Evolutionary conservation across 2,113 vertebrate species (phyloP).

Genomic region (Rhagologus leucostigma): DNA sequence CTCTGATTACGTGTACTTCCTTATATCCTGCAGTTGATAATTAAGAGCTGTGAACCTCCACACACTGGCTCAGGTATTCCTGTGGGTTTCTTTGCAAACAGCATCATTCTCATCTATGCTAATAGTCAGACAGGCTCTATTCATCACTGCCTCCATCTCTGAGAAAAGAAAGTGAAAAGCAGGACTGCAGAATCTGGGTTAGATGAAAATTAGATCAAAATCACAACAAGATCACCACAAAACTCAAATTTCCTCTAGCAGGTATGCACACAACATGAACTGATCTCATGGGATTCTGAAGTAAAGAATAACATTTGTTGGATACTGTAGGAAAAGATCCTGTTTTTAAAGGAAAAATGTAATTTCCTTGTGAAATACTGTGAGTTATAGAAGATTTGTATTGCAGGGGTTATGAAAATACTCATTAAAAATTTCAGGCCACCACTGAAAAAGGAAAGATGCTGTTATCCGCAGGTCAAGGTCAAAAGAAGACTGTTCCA

Average conservation of each 20-base stretch:
- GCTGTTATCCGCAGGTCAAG: neutral
- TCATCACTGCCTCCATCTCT: neutral
- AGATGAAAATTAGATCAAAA: neutral
- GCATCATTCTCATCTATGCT: neutral
- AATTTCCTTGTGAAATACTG: neutral
- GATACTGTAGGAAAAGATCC: neutral
- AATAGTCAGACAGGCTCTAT: neutral
- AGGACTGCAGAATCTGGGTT: neutral
- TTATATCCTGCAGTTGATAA: rapidly evolving
- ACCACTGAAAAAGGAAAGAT: neutral
- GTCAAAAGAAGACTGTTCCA: neutral
- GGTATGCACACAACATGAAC: neutral
- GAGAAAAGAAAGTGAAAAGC: neutral
- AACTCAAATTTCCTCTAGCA: neutral
- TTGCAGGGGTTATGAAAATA: neutral
- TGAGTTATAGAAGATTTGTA: neutral
- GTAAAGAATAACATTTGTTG: neutral
- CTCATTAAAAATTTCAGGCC: neutral
- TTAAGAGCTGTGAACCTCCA: neutral
- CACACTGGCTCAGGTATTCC: neutral
- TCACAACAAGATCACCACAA: neutral
- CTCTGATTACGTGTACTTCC: neutral
- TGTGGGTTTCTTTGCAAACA: neutral
- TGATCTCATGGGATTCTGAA: neutral
- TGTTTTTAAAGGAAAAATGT: neutral